These are phyloP conservation scores for Scrobipalpa atriplicella DNA, from an alignment of 2,888 invertebrate species.

Conservation along the genomic window DNA sequence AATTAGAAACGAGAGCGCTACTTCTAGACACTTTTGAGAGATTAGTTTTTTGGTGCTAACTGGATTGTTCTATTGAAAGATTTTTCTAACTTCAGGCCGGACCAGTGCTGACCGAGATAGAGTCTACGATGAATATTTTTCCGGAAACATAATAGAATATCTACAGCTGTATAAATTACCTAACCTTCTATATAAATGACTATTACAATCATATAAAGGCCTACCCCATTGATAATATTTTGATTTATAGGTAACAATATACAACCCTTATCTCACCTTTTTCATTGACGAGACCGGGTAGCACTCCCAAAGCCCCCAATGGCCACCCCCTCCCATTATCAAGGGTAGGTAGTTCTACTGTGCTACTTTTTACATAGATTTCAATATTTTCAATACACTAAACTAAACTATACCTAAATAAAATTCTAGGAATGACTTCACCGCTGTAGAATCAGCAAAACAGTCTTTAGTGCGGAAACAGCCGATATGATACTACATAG, in stretches of 20 bases:
- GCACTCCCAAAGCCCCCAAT: not conserved
- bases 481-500: too few relatives aligned
- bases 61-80: not conserved
- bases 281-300: slow-evolving; percentile 32
- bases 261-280: slow-evolving; percentile 27
- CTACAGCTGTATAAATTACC: too few relatives aligned
- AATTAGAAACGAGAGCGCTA: slow-evolving; percentile 48
- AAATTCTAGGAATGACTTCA: too few relatives aligned
- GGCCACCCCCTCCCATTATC: not conserved
- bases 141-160: too few relatives aligned
- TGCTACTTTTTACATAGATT: not conserved
- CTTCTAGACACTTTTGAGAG: not conserved
- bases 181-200: too few relatives aligned
- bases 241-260: not conserved
- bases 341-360: not conserved
- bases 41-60: not conserved
- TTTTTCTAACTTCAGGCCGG: too few relatives aligned
- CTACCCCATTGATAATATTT: not conserved
- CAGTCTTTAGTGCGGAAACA: too few relatives aligned
- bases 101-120: too few relatives aligned
- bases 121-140: too few relatives aligned
- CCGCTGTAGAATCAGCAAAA: too few relatives aligned
- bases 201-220: not conserved
- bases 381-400: not conserved
- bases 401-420: too few relatives aligned